Evolutionary conservation across 2,888 invertebrate genomes (phyloP).

Genomic region (Ryuthela nishihirai): DNA sequence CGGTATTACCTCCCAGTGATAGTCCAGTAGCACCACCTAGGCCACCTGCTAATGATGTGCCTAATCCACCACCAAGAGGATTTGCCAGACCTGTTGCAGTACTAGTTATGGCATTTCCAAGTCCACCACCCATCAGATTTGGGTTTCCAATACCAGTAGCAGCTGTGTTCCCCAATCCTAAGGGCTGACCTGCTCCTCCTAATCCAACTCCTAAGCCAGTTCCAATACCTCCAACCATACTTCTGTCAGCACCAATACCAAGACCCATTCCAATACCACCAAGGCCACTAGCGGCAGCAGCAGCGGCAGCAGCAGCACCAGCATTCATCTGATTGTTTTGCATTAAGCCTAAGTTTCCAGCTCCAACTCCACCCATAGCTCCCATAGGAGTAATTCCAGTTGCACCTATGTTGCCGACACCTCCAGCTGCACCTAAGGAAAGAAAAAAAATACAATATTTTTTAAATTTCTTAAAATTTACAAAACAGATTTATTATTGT

Average conservation of each 20-base stretch:
- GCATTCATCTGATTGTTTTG: slow-evolving; percentile 12
- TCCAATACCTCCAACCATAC: slow-evolving; percentile 22
- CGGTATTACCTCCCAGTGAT: slow-evolving; percentile 4
- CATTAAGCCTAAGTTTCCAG: slow-evolving; percentile 12
- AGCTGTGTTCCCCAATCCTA: slow-evolving; percentile 17
- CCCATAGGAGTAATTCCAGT: slow-evolving; percentile 5
- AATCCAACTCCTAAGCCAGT: slow-evolving; percentile 17
- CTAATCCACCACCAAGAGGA: slow-evolving; percentile 9
- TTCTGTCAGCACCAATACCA: slow-evolving; percentile 23
- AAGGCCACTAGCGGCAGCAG: slow-evolving; percentile 20
- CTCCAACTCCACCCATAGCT: slow-evolving; percentile 11
- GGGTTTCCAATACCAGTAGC: slow-evolving; percentile 21
- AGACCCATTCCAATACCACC: slow-evolving; percentile 30
- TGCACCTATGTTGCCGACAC: slow-evolving; percentile 13
- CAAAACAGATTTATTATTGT: too few relatives aligned
- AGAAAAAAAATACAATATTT: too few relatives aligned
- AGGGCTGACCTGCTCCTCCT: slow-evolving; percentile 13
- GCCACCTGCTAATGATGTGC: slow-evolving; percentile 7
- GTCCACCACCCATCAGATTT: slow-evolving; percentile 11
- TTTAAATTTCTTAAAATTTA: too few relatives aligned
- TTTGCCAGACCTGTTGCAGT: slow-evolving; percentile 10
- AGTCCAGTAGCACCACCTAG: slow-evolving; percentile 29
- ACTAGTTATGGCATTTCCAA: slow-evolving; percentile 8
- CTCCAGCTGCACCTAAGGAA: slow-evolving; percentile 21
- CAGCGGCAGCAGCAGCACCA: slow-evolving; percentile 12